Conservation (phyloP, 2,797 vertebrate species). For the Ceyx erithaca region DNA sequence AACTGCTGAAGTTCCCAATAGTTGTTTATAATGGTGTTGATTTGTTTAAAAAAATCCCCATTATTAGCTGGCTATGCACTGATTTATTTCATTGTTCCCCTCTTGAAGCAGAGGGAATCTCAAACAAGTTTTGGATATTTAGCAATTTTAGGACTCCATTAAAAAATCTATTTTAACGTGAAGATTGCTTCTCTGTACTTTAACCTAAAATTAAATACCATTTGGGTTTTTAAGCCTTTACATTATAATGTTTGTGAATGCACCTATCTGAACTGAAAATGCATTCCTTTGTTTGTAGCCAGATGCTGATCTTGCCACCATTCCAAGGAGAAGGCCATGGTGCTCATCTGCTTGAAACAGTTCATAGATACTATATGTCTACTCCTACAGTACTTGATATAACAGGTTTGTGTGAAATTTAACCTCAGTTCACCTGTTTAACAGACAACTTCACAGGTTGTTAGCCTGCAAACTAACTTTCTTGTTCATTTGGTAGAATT, state of each 20-base stretch:
- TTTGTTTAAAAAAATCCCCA: slow-evolving; percentile 77
- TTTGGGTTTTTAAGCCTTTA: background rate
- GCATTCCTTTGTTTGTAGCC: slow-evolving; percentile 81
- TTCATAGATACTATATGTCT: slow-evolving; percentile 93
- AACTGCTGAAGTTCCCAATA: slow-evolving; percentile 85
- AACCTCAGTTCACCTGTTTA: background rate
- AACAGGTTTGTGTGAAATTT: slow-evolving; percentile 84
- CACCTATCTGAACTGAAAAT: slow-evolving; percentile 37
- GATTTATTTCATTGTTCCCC: slow-evolving; percentile 77
- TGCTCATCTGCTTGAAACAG: slow-evolving; percentile 95
- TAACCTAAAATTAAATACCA: background rate
- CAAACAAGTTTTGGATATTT: slow-evolving; percentile 61
- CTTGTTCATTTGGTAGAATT: slow-evolving; percentile 11
- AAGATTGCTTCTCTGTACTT: background rate
- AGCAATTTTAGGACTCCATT: slow-evolving; percentile 6
- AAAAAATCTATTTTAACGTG: background rate
- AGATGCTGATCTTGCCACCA: slow-evolving; percentile 96
- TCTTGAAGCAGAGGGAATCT: slow-evolving; percentile 60
- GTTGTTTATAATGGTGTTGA: slow-evolving; percentile 83
- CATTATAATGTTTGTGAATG: background rate
- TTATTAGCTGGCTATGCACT: slow-evolving; percentile 73
- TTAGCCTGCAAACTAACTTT: background rate
- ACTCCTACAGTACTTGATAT: slow-evolving; percentile 94
- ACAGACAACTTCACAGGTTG: background rate
- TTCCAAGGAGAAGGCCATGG: slow-evolving; percentile 98